These are phyloP conservation scores for Mesocentrotus franciscanus DNA, from an alignment of 53 echinoderm and acorn worm species.

Conservation along the genomic window DNA sequence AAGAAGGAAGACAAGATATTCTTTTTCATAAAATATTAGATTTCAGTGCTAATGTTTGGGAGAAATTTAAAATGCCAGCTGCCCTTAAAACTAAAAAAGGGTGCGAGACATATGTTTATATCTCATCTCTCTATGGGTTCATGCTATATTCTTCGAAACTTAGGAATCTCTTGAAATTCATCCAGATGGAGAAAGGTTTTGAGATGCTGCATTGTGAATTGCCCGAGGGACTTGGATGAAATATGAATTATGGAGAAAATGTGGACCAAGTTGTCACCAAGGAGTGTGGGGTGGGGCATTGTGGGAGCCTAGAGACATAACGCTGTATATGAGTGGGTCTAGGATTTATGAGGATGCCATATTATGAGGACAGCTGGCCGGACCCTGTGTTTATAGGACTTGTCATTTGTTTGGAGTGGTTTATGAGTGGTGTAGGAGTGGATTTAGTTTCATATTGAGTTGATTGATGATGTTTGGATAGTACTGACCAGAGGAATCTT, in stretches of 20 bases:
- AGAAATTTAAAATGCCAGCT: too few species aligned
- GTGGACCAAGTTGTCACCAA: neutral
- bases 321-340: neutral
- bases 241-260: constrained; percentile 17
- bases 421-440: constrained; percentile 11
- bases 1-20: too few species aligned
- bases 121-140: neutral
- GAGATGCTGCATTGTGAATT: neutral
- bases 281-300: constrained; percentile 34
- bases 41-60: too few species aligned
- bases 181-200: neutral
- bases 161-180: neutral
- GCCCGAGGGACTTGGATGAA: neutral
- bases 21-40: too few species aligned
- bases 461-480: constrained; percentile 35
- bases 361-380: neutral
- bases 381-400: constrained; percentile 21
- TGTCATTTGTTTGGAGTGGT: constrained; percentile 45
- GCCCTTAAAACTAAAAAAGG: too few species aligned
- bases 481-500: neutral
- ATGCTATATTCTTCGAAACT: neutral
- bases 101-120: neutral
- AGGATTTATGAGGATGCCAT: constrained; percentile 23
- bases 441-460: constrained; percentile 25
- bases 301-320: neutral